Percentiles rank a stretch among this genome's conserved stretches.
phyloP scores from a whole-genome alignment of 2,113 vertebrate species.

The Sapajus apella region DNA sequence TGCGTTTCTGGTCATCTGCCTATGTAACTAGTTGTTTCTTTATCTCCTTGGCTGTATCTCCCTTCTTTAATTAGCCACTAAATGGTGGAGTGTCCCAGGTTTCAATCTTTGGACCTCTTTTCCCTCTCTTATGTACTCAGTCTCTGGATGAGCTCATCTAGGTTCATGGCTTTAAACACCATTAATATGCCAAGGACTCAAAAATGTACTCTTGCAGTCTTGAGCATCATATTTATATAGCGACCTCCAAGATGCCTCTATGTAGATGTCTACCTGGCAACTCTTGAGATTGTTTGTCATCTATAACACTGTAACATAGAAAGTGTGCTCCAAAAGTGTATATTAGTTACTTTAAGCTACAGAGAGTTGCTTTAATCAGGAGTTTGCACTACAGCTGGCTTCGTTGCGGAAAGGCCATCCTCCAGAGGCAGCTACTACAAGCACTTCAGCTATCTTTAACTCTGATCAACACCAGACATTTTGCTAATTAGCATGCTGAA shows the following conservation, averaged over 20 bases:
- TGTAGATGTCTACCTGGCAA: neutral
- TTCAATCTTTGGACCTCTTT: neutral
- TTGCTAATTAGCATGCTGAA: slow-evolving; percentile 75
- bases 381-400: slow-evolving; percentile 51
- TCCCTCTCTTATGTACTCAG: neutral
- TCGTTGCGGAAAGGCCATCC: slow-evolving; percentile 23
- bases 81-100: neutral
- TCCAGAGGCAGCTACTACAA: slow-evolving; percentile 61
- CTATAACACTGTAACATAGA: neutral
- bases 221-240: neutral
- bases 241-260: neutral
- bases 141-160: neutral
- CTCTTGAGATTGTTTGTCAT: neutral
- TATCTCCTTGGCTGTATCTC: neutral
- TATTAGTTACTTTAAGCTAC: neutral
- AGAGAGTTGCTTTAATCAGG: slow-evolving; percentile 51
- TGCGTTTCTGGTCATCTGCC: neutral
- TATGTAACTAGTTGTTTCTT: neutral
- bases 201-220: neutral
- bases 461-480: slow-evolving; percentile 74
- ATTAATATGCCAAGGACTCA: neutral
- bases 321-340: neutral
- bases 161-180: neutral
- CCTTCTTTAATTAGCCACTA: neutral
- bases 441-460: slow-evolving; percentile 76